Evolutionary conservation across 2,888 invertebrate genomes (phyloP).

Genomic region (Protonemura montana): DNA sequence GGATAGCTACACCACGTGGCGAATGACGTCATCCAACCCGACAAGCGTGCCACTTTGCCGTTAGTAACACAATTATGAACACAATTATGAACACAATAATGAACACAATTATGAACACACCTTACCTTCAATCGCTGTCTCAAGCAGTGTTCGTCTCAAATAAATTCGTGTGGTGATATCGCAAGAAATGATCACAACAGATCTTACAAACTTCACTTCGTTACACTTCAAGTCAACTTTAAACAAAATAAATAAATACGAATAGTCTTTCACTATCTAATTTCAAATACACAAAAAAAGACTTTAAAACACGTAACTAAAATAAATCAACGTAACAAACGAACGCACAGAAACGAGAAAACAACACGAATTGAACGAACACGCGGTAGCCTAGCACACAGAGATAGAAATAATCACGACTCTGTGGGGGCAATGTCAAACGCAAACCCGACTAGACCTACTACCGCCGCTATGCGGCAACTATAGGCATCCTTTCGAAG

Average conservation of each 20-base stretch:
- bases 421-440: neutral
- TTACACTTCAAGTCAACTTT: neutral
- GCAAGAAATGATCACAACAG: neutral
- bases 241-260: neutral
- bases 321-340: neutral
- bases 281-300: neutral
- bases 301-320: neutral
- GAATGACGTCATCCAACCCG: neutral
- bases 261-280: neutral
- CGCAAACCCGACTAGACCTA: neutral
- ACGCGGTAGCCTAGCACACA: neutral
- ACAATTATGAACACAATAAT: neutral
- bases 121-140: neutral
- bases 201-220: neutral
- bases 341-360: neutral
- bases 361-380: neutral
- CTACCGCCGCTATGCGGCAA: neutral
- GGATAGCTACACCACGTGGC: neutral
- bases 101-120: neutral
- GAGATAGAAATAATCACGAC: neutral
- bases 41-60: neutral
- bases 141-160: neutral
- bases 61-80: neutral
- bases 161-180: neutral
- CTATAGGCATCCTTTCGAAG: neutral